These are phyloP conservation scores for Steinernema scapterisci DNA, from an alignment of 2,888 invertebrate species.

Conservation along the genomic window DNA sequence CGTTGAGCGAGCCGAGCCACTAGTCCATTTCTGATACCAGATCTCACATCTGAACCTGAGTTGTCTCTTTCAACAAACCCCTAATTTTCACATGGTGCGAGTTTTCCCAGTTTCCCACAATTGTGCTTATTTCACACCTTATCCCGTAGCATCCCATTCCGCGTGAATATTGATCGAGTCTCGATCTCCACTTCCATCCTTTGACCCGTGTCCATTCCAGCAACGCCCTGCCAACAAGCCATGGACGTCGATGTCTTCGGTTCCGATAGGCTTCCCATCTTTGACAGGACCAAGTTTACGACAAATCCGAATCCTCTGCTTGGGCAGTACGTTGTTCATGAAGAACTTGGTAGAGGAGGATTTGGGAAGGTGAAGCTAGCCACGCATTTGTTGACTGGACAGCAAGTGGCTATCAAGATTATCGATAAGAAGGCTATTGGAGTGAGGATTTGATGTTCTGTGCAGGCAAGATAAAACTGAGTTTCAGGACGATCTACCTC, in stretches of 20 bases:
- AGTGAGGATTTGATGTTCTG: conserved; percentile 70
- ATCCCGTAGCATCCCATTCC: too few species aligned
- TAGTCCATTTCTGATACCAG: too few species aligned
- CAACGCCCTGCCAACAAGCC: background rate
- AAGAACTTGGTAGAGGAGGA: conserved; percentile 71
- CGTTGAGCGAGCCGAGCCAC: too few species aligned
- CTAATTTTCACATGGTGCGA: too few species aligned
- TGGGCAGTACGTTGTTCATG: conserved; percentile 53
- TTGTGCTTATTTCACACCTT: too few species aligned
- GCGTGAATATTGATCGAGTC: conserved; percentile 74
- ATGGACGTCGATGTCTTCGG: background rate
- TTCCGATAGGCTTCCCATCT: background rate
- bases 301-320: conserved; percentile 33
- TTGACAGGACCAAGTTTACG: background rate
- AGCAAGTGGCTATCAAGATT: conserved; percentile 82
- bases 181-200: background rate
- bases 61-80: too few species aligned
- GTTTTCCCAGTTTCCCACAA: too few species aligned
- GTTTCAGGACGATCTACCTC: conserved; percentile 76
- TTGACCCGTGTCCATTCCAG: background rate
- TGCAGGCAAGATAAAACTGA: background rate
- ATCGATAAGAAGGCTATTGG: conserved; percentile 79
- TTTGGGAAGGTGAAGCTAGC: conserved; percentile 83
- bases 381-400: conserved; percentile 79
- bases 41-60: too few species aligned